Conservation (phyloP, 2,797 vertebrate species). For the Cryptoblepharus egeriae region DNA sequence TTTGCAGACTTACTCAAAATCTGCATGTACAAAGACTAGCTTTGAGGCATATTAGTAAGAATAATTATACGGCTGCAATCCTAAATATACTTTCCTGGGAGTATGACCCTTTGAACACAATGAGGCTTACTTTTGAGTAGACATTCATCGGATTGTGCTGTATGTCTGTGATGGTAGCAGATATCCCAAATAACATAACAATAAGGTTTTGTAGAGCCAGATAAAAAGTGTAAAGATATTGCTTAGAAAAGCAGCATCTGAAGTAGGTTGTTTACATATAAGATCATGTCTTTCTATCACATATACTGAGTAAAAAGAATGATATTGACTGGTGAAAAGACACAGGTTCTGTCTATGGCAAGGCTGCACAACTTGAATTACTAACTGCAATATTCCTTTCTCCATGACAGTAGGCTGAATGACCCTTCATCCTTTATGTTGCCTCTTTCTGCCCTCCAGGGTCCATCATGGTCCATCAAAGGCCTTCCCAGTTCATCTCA, state of each 20-base stretch:
- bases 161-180: neutral
- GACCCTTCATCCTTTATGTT: neutral
- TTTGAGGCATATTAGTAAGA: no score
- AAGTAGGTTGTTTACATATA: neutral
- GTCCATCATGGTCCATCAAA: neutral
- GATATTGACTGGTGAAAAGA: neutral
- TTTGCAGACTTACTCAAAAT: neutral
- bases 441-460: neutral
- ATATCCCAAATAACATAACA: neutral
- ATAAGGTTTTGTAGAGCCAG: neutral
- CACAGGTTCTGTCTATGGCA: neutral
- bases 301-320: neutral
- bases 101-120: no score
- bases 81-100: no score
- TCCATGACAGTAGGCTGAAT: neutral
- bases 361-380: neutral
- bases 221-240: no score
- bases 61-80: no score
- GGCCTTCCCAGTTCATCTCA: neutral
- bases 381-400: neutral
- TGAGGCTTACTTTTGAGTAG: no score
- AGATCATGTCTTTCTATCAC: no score
- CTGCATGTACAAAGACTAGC: no score
- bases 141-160: no score
- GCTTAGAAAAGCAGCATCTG: neutral